A percentile compares a stretch with the other conserved stretches of the same genome.
Evolutionary conservation across 2,888 invertebrate genomes (phyloP).

Genomic region (Hyppa rectilinea): DNA sequence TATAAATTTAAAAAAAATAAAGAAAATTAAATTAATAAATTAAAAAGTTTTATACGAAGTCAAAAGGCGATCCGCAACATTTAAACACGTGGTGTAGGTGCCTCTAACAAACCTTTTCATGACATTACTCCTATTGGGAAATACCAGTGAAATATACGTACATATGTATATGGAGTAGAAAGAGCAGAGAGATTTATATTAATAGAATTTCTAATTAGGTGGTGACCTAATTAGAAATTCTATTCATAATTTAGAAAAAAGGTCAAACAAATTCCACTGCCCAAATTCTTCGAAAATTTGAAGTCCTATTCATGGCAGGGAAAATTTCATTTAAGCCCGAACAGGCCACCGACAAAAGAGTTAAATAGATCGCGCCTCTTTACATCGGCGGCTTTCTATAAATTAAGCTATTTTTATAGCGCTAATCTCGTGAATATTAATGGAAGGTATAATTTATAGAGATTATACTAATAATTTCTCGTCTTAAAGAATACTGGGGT

Average conservation of each 20-base stretch:
- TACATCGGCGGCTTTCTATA: slow-evolving; percentile 36
- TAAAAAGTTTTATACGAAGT: too few species aligned
- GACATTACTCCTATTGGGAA: not conserved
- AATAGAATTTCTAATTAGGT: too few species aligned
- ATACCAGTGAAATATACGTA: too few species aligned
- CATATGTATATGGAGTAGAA: too few species aligned
- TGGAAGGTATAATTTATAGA: slow-evolving; percentile 4
- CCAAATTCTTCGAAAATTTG: slow-evolving; percentile 43
- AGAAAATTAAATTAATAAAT: too few species aligned
- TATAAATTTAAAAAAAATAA: too few species aligned
- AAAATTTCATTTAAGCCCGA: slow-evolving; percentile 46
- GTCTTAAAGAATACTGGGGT: too few species aligned
- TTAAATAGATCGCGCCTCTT: slow-evolving; percentile 41
- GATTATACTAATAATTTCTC: not conserved
- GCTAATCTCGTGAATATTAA: slow-evolving; percentile 26
- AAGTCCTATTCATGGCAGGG: slow-evolving; percentile 23
- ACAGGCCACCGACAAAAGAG: slow-evolving; percentile 37
- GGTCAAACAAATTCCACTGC: slow-evolving; percentile 10
- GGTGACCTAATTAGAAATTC: slow-evolving; percentile 31
- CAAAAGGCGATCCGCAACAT: too few species aligned
- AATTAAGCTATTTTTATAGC: slow-evolving; percentile 45
- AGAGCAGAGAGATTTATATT: too few species aligned
- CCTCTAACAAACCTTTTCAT: not conserved
- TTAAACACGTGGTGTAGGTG: too few species aligned
- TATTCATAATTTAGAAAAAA: slow-evolving; percentile 40